These are phyloP conservation scores for Abrostola tripartita DNA, from an alignment of 2,888 invertebrate species.

Conservation along the genomic window DNA sequence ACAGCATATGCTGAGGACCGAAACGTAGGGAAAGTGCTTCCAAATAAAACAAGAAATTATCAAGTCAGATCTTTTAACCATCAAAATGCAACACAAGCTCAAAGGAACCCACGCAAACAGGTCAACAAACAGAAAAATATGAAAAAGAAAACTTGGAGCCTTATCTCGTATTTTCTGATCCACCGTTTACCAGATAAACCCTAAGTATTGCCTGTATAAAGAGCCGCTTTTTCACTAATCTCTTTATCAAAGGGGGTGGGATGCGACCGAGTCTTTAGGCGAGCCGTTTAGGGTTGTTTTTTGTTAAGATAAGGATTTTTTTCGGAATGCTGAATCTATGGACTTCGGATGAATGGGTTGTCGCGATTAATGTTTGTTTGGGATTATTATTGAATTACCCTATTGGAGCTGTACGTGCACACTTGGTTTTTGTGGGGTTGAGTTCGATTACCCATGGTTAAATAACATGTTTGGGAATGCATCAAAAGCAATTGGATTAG, in stretches of 20 bases:
- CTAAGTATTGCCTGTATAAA: conserved; percentile 56
- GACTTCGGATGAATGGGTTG: conserved; percentile 9
- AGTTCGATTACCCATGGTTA: no score
- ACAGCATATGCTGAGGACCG: no score
- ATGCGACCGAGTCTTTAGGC: conserved; percentile 45
- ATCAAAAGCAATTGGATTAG: no score
- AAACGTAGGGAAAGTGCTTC: no score
- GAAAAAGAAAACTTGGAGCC: conserved; percentile 16
- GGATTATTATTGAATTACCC: background rate
- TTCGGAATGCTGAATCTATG: conserved; percentile 31
- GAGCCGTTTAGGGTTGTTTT: conserved; percentile 40
- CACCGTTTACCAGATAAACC: conserved; percentile 57
- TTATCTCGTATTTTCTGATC: conserved; percentile 49
- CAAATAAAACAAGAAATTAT: no score
- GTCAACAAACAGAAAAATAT: conserved; percentile 22
- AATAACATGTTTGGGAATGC: no score
- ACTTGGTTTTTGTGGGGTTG: no score
- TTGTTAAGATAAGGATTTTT: conserved; percentile 40
- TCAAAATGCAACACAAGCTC: background rate
- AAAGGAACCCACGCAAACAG: conserved; percentile 9
- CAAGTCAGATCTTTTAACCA: background rate
- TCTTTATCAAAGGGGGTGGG: conserved; percentile 48
- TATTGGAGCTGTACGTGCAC: conserved; percentile 15
- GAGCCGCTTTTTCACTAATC: conserved; percentile 49
- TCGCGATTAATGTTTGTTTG: background rate